These are phyloP conservation scores for Odocoileus virginianus DNA, from an alignment of 2,113 vertebrate genomes.

Conservation along the genomic window DNA sequence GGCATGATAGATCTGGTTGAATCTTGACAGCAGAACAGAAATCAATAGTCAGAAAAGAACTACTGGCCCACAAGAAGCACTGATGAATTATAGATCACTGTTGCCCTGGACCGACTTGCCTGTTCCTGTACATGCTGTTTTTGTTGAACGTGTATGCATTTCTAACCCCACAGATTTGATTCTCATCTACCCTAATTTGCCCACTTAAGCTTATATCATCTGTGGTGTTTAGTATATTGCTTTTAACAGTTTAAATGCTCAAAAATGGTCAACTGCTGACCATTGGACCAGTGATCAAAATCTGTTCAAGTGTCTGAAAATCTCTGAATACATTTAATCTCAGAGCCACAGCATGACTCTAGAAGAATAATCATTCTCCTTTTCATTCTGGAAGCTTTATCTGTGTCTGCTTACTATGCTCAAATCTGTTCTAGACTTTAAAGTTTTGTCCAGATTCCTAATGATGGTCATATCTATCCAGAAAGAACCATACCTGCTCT, in stretches of 20 bases:
- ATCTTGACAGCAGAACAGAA: neutral
- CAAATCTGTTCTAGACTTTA: neutral
- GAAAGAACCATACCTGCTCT: neutral
- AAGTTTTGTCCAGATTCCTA: neutral
- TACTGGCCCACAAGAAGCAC: neutral
- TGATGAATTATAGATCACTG: neutral
- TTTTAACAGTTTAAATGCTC: neutral
- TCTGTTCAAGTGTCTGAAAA: neutral
- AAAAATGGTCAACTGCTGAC: neutral
- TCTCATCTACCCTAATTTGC: neutral
- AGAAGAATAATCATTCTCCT: neutral
- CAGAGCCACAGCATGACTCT: neutral
- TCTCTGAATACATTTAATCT: neutral
- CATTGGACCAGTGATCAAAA: neutral
- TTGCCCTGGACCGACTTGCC: fast-evolving
- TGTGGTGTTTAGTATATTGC: neutral
- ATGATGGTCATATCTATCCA: neutral
- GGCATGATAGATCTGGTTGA: neutral
- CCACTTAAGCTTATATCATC: neutral
- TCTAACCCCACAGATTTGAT: neutral
- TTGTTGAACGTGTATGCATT: neutral
- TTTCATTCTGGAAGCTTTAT: neutral
- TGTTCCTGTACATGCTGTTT: no score
- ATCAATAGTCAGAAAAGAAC: neutral
- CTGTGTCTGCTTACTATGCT: neutral